These are phyloP conservation scores for Pedicia rivosa DNA, from an alignment of 2,888 invertebrate genomes.

Conservation along the genomic window DNA sequence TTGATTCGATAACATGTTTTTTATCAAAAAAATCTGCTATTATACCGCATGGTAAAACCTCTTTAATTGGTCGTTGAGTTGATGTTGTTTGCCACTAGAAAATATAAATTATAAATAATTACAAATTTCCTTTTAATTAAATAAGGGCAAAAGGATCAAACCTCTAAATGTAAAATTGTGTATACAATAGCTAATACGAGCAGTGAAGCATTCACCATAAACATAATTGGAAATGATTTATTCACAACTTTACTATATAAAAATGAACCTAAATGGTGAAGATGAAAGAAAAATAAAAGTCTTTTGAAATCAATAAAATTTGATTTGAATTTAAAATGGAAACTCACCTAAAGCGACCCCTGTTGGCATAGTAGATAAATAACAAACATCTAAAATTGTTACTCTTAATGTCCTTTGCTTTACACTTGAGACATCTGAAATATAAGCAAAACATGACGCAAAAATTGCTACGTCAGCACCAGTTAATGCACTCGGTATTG, in stretches of 20 bases:
- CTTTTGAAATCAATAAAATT: background rate
- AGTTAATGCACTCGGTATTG: conserved; percentile 57
- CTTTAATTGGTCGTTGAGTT: conserved; percentile 42
- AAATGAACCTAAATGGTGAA: conserved; percentile 40
- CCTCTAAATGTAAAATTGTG: conserved; percentile 41
- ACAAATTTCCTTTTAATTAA: background rate
- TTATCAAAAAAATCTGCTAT: conserved; percentile 55
- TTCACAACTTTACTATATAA: conserved; percentile 44
- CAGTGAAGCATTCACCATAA: conserved; percentile 47
- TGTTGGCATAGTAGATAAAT: conserved; percentile 67
- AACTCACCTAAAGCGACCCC: conserved; percentile 57
- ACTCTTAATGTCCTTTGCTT: conserved; percentile 60
- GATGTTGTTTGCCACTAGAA: conserved; percentile 46
- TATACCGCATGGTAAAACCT: conserved; percentile 39
- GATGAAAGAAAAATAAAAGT: too few relatives aligned
- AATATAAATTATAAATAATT: conserved; percentile 4
- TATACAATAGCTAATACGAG: conserved; percentile 47
- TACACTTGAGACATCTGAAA: conserved; percentile 57
- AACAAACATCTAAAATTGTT: conserved; percentile 65
- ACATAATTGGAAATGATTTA: conserved; percentile 55
- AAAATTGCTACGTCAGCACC: conserved; percentile 70
- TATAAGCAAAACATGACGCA: conserved; percentile 61
- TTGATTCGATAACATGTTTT: conserved; percentile 45
- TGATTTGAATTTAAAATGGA: background rate
- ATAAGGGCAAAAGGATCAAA: conserved; percentile 9